These are phyloP conservation scores for Leptobrachium ailaonicum DNA, from an alignment of 2,113 vertebrate genomes.

Conservation along the genomic window DNA sequence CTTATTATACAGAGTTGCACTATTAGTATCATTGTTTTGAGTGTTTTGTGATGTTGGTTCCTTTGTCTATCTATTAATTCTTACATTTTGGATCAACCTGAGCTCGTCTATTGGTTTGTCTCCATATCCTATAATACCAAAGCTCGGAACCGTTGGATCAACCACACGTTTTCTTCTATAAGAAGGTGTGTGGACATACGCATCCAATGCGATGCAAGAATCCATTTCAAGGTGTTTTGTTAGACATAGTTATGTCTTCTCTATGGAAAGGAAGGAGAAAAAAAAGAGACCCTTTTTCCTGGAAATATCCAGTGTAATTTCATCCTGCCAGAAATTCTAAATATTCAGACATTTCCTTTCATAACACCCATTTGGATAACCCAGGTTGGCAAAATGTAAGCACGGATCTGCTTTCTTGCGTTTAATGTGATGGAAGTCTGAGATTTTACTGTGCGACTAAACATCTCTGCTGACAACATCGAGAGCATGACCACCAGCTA, in stretches of 20 bases:
- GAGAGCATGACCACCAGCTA: no score
- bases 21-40: no score
- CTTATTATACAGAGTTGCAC: no score
- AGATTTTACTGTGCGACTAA: neutral
- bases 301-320: neutral
- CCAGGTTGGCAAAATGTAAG: neutral
- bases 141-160: no score
- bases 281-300: conserved; percentile 20
- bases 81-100: no score
- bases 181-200: no score
- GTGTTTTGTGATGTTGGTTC: no score
- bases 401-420: neutral
- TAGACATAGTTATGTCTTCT: conserved; percentile 12
- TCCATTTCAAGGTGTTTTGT: conserved; percentile 11
- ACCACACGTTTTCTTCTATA: no score
- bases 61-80: no score
- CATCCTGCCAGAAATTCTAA: conserved; percentile 6
- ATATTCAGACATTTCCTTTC: conserved; percentile 4
- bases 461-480: neutral
- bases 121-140: no score
- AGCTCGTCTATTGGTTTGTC: no score
- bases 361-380: neutral
- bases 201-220: no score
- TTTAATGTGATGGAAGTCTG: neutral
- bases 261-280: neutral